phyloP scores from a whole-genome alignment of 2,797 vertebrate species.

The Lithobates sylvaticus region DNA sequence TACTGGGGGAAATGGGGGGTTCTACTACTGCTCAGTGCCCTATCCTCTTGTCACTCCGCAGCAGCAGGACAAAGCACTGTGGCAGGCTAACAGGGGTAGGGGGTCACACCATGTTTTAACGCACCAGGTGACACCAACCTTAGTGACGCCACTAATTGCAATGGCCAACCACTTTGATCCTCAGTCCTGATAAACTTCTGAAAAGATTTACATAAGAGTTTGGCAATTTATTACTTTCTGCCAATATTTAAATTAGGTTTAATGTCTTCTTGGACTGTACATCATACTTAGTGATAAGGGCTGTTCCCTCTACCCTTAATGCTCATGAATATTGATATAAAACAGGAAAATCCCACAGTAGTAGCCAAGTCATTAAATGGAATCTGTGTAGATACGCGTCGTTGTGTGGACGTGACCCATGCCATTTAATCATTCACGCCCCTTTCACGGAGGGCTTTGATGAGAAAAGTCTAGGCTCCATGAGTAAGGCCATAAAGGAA shows the following conservation, averaged over 20 bases:
- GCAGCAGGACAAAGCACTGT: no score
- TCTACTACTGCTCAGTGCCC: no score
- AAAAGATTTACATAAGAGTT: not conserved
- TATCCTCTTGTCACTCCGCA: no score
- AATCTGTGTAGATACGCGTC: not conserved
- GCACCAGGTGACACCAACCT: no score
- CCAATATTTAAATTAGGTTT: no score
- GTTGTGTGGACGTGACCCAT: not conserved
- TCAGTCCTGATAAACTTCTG: not conserved
- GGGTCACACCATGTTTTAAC: no score
- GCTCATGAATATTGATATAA: not conserved
- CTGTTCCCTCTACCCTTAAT: not conserved
- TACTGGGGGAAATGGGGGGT: no score
- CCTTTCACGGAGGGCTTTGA: not conserved
- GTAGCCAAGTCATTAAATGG: not conserved
- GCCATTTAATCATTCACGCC: not conserved
- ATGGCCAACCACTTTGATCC: no score
- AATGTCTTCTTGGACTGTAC: not conserved
- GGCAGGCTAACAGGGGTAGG: no score
- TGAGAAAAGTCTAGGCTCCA: not conserved
- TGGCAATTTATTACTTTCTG: not conserved
- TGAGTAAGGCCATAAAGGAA: not conserved
- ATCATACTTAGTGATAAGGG: not conserved
- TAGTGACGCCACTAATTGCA: no score
- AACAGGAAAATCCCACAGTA: not conserved